phyloP scores from a whole-genome alignment of 2,888 invertebrate genomes.

The Drosophila koepferae region DNA sequence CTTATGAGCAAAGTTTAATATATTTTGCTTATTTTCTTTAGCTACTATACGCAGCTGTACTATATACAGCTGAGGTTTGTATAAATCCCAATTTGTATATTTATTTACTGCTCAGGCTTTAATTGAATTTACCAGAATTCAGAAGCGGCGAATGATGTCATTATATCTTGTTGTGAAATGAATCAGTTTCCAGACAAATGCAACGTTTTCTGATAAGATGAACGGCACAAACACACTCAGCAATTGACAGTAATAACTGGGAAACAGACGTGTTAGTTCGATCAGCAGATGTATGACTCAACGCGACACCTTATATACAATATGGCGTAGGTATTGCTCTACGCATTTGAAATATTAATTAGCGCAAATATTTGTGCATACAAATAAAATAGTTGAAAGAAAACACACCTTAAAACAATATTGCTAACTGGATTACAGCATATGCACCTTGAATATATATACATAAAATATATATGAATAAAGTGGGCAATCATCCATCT shows the following conservation, averaged over 20 bases:
- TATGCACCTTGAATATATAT: conserved; percentile 9
- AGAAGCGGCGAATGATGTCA: conserved; percentile 27
- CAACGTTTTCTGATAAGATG: conserved; percentile 3
- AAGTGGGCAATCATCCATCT: no score
- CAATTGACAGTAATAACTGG: not conserved
- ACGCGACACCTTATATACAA: conserved; percentile 25
- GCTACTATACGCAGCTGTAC: conserved; percentile 10
- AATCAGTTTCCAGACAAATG: conserved; percentile 14
- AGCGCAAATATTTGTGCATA: conserved; percentile 47
- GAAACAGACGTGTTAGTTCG: conserved; percentile 12
- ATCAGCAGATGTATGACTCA: conserved; percentile 43
- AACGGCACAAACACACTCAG: not conserved
- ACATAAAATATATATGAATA: conserved; percentile 1
- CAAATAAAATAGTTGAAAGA: conserved; percentile 7
- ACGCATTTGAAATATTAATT: conserved; percentile 52
- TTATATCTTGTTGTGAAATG: conserved; percentile 1
- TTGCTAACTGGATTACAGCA: conserved; percentile 16
- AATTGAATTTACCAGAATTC: conserved; percentile 8
- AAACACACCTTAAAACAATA: conserved; percentile 29
- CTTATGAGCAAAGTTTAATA: conserved; percentile 26
- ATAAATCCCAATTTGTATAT: conserved; percentile 7
- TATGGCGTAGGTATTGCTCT: not conserved
- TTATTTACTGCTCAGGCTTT: conserved; percentile 14
- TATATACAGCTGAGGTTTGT: conserved; percentile 9
- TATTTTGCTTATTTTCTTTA: conserved; percentile 26